A percentile compares a stretch with the other conserved stretches of the same genome.
phyloP scores from a whole-genome alignment of 1,140 invertebrate species.

The Aphaenogaster ashmeadi region DNA sequence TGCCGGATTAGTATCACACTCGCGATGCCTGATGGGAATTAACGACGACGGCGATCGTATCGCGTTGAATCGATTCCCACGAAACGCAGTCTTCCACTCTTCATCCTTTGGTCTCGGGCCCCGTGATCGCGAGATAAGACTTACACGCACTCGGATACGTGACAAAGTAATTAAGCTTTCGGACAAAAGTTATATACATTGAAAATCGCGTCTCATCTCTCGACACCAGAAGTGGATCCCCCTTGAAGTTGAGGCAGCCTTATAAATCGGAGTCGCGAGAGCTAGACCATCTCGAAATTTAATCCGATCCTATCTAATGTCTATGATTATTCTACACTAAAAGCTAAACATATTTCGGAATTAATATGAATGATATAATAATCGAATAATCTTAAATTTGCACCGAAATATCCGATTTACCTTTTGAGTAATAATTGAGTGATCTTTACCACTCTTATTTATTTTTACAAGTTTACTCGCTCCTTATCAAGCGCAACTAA shows the following conservation, averaged over 20 bases:
- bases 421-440: neutral
- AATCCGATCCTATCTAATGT: neutral
- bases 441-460: neutral
- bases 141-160: slow-evolving; percentile 30
- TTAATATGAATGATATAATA: neutral
- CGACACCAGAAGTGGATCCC: neutral
- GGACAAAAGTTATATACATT: slow-evolving; percentile 39
- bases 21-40: slow-evolving; percentile 74
- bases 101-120: slow-evolving; percentile 33
- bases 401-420: neutral
- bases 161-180: slow-evolving; percentile 56
- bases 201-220: slow-evolving; percentile 28
- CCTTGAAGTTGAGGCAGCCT: neutral
- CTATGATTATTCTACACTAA: neutral
- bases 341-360: neutral
- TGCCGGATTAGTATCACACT: slow-evolving; percentile 77
- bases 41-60: slow-evolving; percentile 69
- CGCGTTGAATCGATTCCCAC: slow-evolving; percentile 71
- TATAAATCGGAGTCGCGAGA: neutral
- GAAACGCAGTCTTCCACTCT: slow-evolving; percentile 37
- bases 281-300: neutral
- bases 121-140: slow-evolving; percentile 45
- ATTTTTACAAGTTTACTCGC: neutral
- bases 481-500: neutral
- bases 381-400: neutral